These are phyloP conservation scores for Caenorhabditis uteleia DNA, from an alignment of 2,888 invertebrate species.

Conservation along the genomic window DNA sequence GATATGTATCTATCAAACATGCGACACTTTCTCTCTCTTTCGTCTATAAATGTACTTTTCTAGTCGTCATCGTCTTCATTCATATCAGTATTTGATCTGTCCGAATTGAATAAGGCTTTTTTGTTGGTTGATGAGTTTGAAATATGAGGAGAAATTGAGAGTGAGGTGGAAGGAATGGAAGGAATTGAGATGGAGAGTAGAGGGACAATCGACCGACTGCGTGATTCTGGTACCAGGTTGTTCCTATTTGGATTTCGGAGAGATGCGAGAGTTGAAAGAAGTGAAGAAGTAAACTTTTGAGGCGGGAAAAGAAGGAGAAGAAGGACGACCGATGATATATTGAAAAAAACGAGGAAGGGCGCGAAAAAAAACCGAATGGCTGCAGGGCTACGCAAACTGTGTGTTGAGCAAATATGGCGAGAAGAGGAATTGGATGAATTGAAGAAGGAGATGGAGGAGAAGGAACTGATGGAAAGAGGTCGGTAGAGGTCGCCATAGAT, in stretches of 20 bases:
- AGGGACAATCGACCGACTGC: too few relatives aligned
- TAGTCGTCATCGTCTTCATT: too few relatives aligned
- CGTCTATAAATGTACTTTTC: too few relatives aligned
- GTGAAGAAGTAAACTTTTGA: constrained; percentile 1
- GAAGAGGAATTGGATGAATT: not conserved
- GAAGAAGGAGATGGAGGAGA: not conserved
- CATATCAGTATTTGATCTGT: too few relatives aligned
- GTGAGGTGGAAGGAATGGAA: too few relatives aligned
- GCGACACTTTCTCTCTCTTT: too few relatives aligned
- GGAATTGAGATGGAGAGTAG: too few relatives aligned
- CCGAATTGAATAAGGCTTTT: too few relatives aligned
- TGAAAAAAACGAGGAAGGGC: not conserved
- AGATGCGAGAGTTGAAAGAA: too few relatives aligned
- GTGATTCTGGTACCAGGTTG: constrained; percentile 40
- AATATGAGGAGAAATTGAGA: too few relatives aligned
- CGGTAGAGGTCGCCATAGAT: not conserved
- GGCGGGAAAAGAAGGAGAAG: not conserved
- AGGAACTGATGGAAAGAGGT: not conserved
- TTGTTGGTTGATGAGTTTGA: too few relatives aligned
- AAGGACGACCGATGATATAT: not conserved
- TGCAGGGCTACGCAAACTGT: constrained; percentile 1
- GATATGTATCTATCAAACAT: too few relatives aligned
- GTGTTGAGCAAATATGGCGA: not conserved
- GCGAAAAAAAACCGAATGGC: not conserved
- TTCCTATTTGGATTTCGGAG: constrained; percentile 36